These are phyloP conservation scores for Spondyliosoma cantharus DNA, from an alignment of 2,797 vertebrate genomes.

Conservation along the genomic window DNA sequence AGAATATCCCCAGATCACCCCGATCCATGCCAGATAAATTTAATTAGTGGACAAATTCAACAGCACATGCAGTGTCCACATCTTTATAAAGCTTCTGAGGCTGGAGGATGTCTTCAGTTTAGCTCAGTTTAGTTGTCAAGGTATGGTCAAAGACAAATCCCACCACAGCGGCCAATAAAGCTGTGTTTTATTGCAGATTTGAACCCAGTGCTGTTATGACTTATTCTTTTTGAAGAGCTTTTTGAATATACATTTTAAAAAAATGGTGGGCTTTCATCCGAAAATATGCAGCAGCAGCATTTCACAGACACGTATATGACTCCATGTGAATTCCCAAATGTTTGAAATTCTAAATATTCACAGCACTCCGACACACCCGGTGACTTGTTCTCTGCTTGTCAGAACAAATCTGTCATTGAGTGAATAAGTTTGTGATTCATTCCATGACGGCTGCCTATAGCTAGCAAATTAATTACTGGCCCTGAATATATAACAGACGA, in stretches of 20 bases:
- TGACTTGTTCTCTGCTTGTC: conserved; percentile 34
- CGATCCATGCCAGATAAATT: conserved; percentile 70
- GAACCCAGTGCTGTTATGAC: neutral
- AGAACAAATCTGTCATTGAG: conserved; percentile 30
- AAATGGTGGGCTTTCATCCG: neutral
- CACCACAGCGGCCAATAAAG: conserved; percentile 4
- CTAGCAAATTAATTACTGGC: conserved; percentile 27
- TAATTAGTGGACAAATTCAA: conserved; percentile 68
- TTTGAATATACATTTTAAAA: neutral
- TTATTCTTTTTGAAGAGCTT: neutral
- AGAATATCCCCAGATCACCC: conserved; percentile 68
- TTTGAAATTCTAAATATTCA: conserved; percentile 19
- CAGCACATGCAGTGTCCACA: conserved; percentile 25
- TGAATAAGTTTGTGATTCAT: conserved; percentile 30
- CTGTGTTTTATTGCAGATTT: conserved; percentile 2
- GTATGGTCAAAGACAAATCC: conserved; percentile 19
- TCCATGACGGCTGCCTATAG: conserved; percentile 12
- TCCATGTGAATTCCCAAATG: neutral
- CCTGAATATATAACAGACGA: conserved; percentile 23
- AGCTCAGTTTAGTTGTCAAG: conserved; percentile 15
- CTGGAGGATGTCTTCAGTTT: neutral
- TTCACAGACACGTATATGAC: neutral
- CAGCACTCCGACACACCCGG: neutral
- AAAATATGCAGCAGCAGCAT: conserved; percentile 1
- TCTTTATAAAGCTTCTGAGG: conserved; percentile 40